phyloP scores from a whole-genome alignment of 2,113 vertebrate species.

The Dolichallabes microphthalmus region DNA sequence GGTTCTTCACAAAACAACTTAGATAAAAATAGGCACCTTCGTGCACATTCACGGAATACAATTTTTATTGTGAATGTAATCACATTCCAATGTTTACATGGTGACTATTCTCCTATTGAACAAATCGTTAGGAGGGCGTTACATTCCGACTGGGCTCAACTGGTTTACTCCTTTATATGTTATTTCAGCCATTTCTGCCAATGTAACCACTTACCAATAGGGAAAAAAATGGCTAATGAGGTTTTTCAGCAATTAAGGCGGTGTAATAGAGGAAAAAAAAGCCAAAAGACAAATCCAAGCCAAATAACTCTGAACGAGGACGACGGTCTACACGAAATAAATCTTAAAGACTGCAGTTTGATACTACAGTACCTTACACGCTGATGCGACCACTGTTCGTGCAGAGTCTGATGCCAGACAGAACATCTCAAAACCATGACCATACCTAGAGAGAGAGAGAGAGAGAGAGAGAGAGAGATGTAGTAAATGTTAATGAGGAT shows the following conservation, averaged over 20 bases:
- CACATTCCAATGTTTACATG: neutral
- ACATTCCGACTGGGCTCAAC: neutral
- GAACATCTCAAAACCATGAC: constrained; percentile 96
- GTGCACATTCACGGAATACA: neutral
- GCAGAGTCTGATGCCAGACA: constrained; percentile 84
- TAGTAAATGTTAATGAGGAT: constrained; percentile 40
- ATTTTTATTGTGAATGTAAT: neutral
- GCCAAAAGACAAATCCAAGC: neutral
- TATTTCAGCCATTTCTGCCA: neutral
- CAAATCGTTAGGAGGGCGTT: neutral
- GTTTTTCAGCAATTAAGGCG: neutral
- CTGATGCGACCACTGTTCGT: constrained; percentile 85
- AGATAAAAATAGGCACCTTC: neutral
- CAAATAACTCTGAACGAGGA: neutral
- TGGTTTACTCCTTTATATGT: neutral
- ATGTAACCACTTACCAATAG: neutral
- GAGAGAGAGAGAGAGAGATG: constrained; percentile 26
- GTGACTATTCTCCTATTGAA: neutral
- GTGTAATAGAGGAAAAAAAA: neutral
- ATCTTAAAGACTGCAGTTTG: neutral
- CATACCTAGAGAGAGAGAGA: constrained; percentile 76
- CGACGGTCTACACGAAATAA: neutral
- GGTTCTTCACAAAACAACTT: neutral
- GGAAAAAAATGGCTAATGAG: neutral
- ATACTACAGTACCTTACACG: constrained; percentile 86